phyloP scores from a whole-genome alignment of 1,140 invertebrate genomes.

The Drosophila miranda region DNA sequence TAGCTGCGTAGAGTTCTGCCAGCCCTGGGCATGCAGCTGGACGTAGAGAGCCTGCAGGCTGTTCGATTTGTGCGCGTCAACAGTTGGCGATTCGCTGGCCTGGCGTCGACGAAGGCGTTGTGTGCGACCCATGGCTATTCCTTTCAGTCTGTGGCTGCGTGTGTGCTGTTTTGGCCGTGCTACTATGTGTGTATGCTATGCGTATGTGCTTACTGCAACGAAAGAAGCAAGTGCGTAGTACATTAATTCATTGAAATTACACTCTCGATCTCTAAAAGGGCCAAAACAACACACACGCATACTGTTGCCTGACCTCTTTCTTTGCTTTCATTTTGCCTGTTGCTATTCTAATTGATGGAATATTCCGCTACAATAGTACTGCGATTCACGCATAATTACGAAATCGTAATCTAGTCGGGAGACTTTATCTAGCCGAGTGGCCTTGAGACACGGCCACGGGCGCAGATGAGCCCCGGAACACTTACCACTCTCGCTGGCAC shows the following conservation, averaged over 20 bases:
- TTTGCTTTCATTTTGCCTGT: background rate
- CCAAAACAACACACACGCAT: constrained; percentile 77
- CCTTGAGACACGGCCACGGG: constrained; percentile 46
- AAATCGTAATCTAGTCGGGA: constrained; percentile 58
- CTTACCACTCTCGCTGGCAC: constrained; percentile 62
- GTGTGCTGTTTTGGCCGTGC: constrained; percentile 69
- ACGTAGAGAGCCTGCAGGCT: constrained; percentile 48
- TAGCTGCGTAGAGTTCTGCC: constrained; percentile 63
- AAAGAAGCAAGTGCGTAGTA: constrained; percentile 65
- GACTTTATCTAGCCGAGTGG: constrained; percentile 47
- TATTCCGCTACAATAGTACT: constrained; percentile 10
- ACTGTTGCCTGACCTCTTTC: constrained; percentile 58
- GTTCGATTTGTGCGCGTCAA: background rate
- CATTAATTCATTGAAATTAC: constrained; percentile 35
- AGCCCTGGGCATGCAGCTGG: constrained; percentile 50
- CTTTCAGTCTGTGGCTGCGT: constrained; percentile 26
- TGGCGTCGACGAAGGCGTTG: constrained; percentile 43
- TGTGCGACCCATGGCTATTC: constrained; percentile 70
- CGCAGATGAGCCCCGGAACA: constrained; percentile 2
- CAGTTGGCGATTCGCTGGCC: background rate
- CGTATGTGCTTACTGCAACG: constrained; percentile 70
- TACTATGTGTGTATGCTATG: constrained; percentile 10
- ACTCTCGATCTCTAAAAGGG: constrained; percentile 21
- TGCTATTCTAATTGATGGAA: constrained; percentile 1
- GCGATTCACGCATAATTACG: constrained; percentile 52